phyloP scores from a whole-genome alignment of 2,888 invertebrate species.

The Sesia apiformis region DNA sequence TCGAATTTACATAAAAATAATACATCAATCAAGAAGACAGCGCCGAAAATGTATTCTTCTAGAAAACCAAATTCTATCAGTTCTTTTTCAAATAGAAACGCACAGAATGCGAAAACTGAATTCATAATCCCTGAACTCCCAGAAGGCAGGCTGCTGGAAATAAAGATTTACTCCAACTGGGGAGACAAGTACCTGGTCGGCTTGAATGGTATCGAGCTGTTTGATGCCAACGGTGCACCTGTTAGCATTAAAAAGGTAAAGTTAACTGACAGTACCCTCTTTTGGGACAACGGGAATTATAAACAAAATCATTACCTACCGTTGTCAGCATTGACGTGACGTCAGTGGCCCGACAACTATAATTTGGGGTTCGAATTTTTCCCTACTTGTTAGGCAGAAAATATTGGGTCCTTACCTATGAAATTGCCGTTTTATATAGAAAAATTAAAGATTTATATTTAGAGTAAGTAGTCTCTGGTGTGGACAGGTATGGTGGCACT shows the following conservation, averaged over 20 bases:
- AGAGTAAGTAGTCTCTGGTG: neutral
- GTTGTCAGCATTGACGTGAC: too few relatives aligned
- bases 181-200: constrained; percentile 87
- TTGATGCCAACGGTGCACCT: constrained; percentile 76
- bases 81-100: constrained; percentile 28
- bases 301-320: too few relatives aligned
- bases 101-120: constrained; percentile 42
- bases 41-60: constrained; percentile 22
- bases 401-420: too few relatives aligned
- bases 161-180: constrained; percentile 84
- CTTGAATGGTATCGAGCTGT: constrained; percentile 85
- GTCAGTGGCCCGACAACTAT: too few relatives aligned
- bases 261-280: too few relatives aligned
- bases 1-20: constrained; percentile 15
- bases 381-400: too few relatives aligned
- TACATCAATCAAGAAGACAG: constrained; percentile 20
- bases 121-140: constrained; percentile 87
- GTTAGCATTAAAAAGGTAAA: constrained; percentile 76
- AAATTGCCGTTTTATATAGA: too few relatives aligned
- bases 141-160: constrained; percentile 76
- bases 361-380: too few relatives aligned
- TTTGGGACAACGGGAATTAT: too few relatives aligned
- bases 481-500: constrained; percentile 78
- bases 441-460: too few relatives aligned
- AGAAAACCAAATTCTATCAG: constrained; percentile 32